Percentiles rank a stretch among this genome's conserved stretches.
phyloP scores from a whole-genome alignment of 2,797 vertebrate species.

The Acanthis flammea region DNA sequence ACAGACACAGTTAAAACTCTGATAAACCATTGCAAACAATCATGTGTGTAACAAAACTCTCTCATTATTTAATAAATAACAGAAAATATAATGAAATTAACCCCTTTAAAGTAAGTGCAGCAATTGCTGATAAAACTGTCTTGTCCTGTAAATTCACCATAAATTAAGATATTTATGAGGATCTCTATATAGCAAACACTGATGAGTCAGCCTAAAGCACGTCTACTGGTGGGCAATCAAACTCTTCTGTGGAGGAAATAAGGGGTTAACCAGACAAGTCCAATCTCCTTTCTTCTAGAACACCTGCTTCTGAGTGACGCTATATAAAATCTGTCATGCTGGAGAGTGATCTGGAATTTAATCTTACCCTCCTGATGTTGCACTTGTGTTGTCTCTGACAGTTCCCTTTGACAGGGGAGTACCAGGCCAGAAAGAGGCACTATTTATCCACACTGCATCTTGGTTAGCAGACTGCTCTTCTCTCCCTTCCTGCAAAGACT shows the following conservation, averaged over 20 bases:
- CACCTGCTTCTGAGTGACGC: not conserved
- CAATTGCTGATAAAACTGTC: not conserved
- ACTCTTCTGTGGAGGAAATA: not conserved
- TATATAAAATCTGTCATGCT: not conserved
- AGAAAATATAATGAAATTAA: not conserved
- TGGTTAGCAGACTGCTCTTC: not conserved
- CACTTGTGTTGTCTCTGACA: not conserved
- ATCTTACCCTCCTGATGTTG: not conserved
- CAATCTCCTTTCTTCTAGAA: not conserved
- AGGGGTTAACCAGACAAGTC: not conserved
- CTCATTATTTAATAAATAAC: conserved; percentile 1
- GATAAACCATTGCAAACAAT: not conserved
- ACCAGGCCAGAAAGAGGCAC: not conserved
- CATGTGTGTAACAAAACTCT: not conserved
- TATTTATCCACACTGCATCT: not conserved
- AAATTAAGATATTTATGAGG: not conserved
- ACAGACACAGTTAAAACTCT: not conserved
- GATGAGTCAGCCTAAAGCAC: not conserved
- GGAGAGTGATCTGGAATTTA: not conserved
- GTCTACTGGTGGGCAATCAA: not conserved
- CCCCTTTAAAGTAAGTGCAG: not conserved
- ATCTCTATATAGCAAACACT: not conserved
- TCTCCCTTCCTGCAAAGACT: not conserved
- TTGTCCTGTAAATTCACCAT: not conserved
- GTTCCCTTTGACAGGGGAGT: not conserved